These are phyloP conservation scores for Nannoperca obscura DNA, from an alignment of 2,797 vertebrate species.

Conservation along the genomic window DNA sequence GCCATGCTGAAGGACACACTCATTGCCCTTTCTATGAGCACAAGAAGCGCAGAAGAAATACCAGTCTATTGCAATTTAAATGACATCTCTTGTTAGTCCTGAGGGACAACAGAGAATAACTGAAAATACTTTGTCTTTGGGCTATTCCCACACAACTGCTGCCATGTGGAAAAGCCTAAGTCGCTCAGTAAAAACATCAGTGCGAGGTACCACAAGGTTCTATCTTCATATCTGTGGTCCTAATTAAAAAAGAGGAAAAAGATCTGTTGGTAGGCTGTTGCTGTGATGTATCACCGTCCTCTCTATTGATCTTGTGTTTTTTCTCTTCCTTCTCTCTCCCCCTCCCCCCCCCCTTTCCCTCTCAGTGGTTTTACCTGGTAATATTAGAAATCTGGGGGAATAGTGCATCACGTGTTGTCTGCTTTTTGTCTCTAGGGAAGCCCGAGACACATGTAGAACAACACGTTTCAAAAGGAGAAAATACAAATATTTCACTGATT, in stretches of 20 bases:
- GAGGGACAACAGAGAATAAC: background rate
- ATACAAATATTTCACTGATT: constrained; percentile 23
- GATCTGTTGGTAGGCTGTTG: constrained; percentile 49
- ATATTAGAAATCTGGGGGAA: constrained; percentile 39
- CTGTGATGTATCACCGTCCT: constrained; percentile 68
- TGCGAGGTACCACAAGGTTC: constrained; percentile 17
- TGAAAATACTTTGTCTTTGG: constrained; percentile 4
- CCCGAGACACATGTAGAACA: background rate
- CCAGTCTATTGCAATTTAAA: background rate
- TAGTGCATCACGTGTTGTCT: constrained; percentile 6
- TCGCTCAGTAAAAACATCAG: background rate
- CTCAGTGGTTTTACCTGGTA: constrained; percentile 34
- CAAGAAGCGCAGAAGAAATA: constrained; percentile 8
- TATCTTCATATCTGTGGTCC: constrained; percentile 58
- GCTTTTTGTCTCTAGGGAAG: constrained; percentile 16
- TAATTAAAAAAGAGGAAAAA: constrained; percentile 57
- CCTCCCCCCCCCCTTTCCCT: background rate
- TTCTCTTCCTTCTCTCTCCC: constrained; percentile 1
- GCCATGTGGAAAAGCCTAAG: constrained; percentile 17
- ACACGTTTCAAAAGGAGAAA: constrained; percentile 26
- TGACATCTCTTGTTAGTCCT: constrained; percentile 3
- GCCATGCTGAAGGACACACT: constrained; percentile 41
- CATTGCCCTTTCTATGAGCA: constrained; percentile 5
- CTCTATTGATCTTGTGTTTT: constrained; percentile 59
- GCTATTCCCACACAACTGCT: background rate